Base-by-base conservation (phyloP, 1,140 invertebrate genomes). In the Drosophila eugracilis region DNA sequence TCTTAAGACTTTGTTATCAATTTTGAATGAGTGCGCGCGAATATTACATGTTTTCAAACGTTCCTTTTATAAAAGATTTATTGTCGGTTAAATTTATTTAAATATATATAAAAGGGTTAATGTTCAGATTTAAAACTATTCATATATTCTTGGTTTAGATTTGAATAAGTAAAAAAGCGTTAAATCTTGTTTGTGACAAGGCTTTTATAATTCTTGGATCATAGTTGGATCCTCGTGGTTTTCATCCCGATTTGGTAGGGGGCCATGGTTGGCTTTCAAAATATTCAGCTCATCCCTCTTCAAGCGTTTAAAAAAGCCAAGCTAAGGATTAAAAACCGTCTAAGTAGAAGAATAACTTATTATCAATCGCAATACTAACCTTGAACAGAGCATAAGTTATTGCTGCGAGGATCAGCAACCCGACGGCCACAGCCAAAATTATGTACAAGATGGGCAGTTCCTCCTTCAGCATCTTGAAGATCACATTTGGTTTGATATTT, bases 401-500 rank as follows among this genome's bases (percentile, higher is more conserved):
- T 12, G 5, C 5, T n/a, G 12, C 19, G 4, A 21, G 19, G 10
- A 42, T 4, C 2, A 42, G 10, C 1, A 21, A 5, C 5, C 39
- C 39, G n/a, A 1, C 19, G 10, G 21, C 21, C 1, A 42, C 1
- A 5, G 39, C 12, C 19, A 21, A 5, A n/a, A 42, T n/a, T 12
- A 42, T 21, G 10, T 22, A 42, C 88, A 81, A 91, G 14, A 89
- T 69, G 36, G 88, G 72, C 4, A 66, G 44, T 9, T 24, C 49
- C 7, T 22, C 70, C 2, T 59, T 41, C 39, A 84, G 53, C 74
- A 89, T 77, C 30, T 88, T 90, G 0, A 85, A 88, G 37, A 91
- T 84, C 14, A 91, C 69, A 57, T 81, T 88, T 5, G 90, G 80
- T 3, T 85, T 72, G 1, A 91, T 77, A 14, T 71, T 90, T 4